Conservation (phyloP, 2,888 invertebrate genomes). For the Drosophila colorata region DNA sequence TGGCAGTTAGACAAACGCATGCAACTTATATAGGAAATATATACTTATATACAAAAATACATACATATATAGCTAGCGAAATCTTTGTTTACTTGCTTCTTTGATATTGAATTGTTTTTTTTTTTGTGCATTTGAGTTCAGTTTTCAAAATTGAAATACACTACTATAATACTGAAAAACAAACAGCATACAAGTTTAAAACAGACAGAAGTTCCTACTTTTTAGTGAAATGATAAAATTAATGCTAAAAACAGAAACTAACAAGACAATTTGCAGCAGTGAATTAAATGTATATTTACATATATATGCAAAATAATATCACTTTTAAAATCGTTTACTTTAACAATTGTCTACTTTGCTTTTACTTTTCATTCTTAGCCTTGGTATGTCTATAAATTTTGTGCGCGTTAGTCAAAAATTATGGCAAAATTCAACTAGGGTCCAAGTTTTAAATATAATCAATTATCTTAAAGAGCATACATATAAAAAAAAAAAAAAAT, state of each 20-base stretch:
- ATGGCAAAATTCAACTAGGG: constrained; percentile 81
- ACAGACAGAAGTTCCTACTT: constrained; percentile 80
- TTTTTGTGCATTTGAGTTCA: constrained; percentile 42
- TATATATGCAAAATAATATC: constrained; percentile 21
- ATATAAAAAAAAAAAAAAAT: constrained; percentile 36
- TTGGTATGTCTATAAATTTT: constrained; percentile 60
- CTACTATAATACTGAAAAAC: constrained; percentile 28
- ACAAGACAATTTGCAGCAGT: constrained; percentile 71
- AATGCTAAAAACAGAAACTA: constrained; percentile 58
- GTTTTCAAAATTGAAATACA: constrained; percentile 42
- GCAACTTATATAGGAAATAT: constrained; percentile 31
- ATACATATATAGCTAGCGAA: constrained; percentile 70
- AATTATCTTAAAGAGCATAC: constrained; percentile 53
- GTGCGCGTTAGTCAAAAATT: constrained; percentile 58
- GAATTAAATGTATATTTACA: constrained; percentile 57
- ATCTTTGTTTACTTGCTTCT: constrained; percentile 66
- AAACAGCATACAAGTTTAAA: constrained; percentile 56
- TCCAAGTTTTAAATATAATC: constrained; percentile 79
- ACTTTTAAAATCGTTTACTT: constrained; percentile 31
- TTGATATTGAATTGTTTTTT: constrained; percentile 51
- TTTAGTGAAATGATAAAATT: constrained; percentile 70
- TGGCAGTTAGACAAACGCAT: constrained; percentile 36
- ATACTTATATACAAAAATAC: constrained; percentile 36
- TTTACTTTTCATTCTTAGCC: constrained; percentile 53
- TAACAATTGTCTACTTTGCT: constrained; percentile 45